Conservation (phyloP, 2,113 vertebrate genomes). For the Poeciliopsis prolifica region DNA sequence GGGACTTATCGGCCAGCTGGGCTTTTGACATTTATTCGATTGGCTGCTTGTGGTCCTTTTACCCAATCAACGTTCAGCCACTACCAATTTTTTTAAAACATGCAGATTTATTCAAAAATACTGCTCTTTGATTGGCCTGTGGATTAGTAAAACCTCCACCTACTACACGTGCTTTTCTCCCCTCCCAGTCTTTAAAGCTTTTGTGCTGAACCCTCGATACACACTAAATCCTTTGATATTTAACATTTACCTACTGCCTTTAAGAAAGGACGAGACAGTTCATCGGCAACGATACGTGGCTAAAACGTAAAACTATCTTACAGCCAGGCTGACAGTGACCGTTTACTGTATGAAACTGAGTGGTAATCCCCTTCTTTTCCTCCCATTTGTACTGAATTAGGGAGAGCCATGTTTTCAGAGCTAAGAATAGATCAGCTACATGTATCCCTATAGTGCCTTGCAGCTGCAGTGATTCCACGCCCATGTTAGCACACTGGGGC, state of each 20-base stretch:
- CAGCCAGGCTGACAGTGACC: too few species aligned
- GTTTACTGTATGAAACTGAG: neutral
- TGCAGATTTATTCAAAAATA: conserved; percentile 58
- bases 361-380: conserved; percentile 16
- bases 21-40: conserved; percentile 75
- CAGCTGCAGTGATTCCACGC: conserved; percentile 59
- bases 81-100: conserved; percentile 27
- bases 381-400: conserved; percentile 31
- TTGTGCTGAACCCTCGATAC: neutral
- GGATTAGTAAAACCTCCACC: conserved; percentile 61
- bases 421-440: conserved; percentile 72
- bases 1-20: conserved; percentile 73
- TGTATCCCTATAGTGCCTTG: conserved; percentile 48
- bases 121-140: conserved; percentile 45
- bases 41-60: conserved; percentile 30
- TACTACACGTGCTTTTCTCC: conserved; percentile 81
- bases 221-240: conserved; percentile 8
- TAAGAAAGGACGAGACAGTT: neutral
- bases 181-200: conserved; percentile 50
- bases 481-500: conserved; percentile 52
- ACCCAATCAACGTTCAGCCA: conserved; percentile 49
- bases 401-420: conserved; percentile 52
- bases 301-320: too few species aligned
- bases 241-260: neutral
- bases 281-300: too few species aligned